phyloP scores from a whole-genome alignment of 2,888 invertebrate genomes.

The Himalopsyche kuldschensis region DNA sequence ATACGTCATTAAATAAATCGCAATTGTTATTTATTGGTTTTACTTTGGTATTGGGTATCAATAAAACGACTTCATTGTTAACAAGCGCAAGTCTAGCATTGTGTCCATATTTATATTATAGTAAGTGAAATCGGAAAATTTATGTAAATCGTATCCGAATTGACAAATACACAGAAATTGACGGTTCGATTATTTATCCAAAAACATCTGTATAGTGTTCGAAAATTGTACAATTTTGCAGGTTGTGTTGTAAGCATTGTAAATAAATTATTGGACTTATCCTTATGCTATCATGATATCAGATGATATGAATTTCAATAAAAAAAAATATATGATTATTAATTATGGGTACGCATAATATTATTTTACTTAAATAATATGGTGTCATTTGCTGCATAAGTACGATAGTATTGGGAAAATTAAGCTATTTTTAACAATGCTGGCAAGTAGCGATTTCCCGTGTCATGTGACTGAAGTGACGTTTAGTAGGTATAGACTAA shows the following conservation, averaged over 20 bases:
- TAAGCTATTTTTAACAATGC: no score
- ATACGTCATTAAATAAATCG: slow-evolving; percentile 19
- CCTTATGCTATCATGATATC: not conserved
- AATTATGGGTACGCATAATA: no score
- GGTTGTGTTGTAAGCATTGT: not conserved
- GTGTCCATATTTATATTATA: slow-evolving; percentile 16
- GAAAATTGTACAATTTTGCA: not conserved
- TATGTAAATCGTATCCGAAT: slow-evolving; percentile 25
- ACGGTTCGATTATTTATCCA: slow-evolving; percentile 35
- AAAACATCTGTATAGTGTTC: slow-evolving; percentile 25
- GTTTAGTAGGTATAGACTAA: no score
- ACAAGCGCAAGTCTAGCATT: not conserved
- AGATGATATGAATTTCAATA: not conserved
- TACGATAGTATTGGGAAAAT: no score
- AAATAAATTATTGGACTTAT: not conserved
- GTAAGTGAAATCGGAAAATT: slow-evolving; percentile 19
- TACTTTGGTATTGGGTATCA: not conserved
- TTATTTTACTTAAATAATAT: no score
- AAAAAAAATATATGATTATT: no score
- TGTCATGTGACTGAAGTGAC: no score
- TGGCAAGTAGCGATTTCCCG: no score
- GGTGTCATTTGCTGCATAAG: no score
- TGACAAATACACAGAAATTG: slow-evolving; percentile 32
- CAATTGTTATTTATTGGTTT: not conserved
- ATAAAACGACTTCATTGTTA: not conserved